phyloP scores from a whole-genome alignment of 1,140 invertebrate species.

The Babylonia areolata region DNA sequence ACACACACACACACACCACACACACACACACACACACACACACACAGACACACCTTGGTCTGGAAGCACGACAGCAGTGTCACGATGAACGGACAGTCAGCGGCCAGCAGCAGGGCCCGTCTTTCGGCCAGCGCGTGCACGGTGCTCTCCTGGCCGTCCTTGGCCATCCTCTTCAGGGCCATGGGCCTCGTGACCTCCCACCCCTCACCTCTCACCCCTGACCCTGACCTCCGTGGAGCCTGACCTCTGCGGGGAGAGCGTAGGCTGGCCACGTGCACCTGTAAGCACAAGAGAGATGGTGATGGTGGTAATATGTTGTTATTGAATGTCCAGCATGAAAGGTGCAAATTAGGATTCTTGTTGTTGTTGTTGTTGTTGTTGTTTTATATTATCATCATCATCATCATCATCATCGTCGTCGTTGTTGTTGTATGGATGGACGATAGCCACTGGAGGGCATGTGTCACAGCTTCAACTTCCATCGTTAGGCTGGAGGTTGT shows the following conservation, averaged over 20 bases:
- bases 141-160: constrained; percentile 7
- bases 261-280: constrained; percentile 6
- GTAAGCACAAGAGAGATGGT: background rate
- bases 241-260: background rate
- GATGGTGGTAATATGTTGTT: background rate
- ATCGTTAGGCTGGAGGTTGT: too few relatives aligned
- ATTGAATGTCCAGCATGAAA: too few relatives aligned
- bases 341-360: too few relatives aligned
- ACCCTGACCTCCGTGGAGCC: background rate
- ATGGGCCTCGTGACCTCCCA: background rate
- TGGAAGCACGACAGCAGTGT: constrained; percentile 27
- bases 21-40: background rate
- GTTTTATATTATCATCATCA: too few relatives aligned
- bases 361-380: too few relatives aligned
- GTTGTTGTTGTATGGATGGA: too few relatives aligned
- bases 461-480: too few relatives aligned
- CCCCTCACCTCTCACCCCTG: background rate
- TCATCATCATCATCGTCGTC: too few relatives aligned
- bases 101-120: background rate
- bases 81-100: constrained; percentile 26
- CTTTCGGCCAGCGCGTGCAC: constrained; percentile 27
- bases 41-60: constrained; percentile 11
- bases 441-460: too few relatives aligned
- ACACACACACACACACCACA: background rate
- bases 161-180: constrained; percentile 28